phyloP scores from a whole-genome alignment of 2,797 vertebrate species.

The Rhynchonycteris naso region DNA sequence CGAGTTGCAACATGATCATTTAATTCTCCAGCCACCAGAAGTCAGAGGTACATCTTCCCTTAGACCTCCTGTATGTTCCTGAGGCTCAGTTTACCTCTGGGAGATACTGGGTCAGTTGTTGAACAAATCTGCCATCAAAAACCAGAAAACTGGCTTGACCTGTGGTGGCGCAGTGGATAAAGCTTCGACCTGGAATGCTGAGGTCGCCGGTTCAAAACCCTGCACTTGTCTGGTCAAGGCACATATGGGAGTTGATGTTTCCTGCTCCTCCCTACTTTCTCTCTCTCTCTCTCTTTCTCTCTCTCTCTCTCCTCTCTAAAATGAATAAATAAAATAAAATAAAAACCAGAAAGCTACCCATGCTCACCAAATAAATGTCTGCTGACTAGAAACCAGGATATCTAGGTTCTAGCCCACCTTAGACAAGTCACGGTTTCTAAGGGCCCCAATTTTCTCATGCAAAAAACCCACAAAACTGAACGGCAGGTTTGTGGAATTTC shows the following conservation, averaged over 20 bases:
- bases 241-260: too few species aligned
- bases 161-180: too few species aligned
- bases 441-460: not conserved
- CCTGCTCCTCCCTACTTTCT: too few species aligned
- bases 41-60: conserved; percentile 15
- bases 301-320: too few species aligned
- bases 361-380: not conserved
- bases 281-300: too few species aligned
- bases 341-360: not conserved
- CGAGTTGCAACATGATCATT: conserved; percentile 60
- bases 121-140: not conserved
- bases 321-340: too few species aligned
- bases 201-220: too few species aligned
- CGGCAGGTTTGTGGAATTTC: not conserved
- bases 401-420: not conserved
- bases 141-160: too few species aligned
- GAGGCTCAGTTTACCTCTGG: conserved; percentile 30
- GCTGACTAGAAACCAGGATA: not conserved
- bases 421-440: not conserved
- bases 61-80: not conserved
- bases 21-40: conserved; percentile 56
- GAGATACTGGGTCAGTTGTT: conserved; percentile 49
- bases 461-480: not conserved
- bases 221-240: too few species aligned
- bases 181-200: too few species aligned